Conservation (phyloP, 2,888 invertebrate genomes). For the Acronicta alni region DNA sequence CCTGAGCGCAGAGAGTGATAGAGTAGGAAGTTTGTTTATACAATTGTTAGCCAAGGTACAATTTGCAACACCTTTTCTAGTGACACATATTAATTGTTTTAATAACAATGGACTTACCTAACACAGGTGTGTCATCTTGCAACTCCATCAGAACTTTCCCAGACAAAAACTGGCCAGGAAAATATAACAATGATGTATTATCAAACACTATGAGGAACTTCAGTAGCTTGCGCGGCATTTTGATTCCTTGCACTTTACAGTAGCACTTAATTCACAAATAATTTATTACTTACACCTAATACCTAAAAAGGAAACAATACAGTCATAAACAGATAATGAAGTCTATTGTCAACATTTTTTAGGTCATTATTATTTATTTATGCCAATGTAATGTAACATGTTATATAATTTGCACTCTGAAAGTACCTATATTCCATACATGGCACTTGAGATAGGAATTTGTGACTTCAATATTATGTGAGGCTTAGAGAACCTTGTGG, state of each 20-base stretch:
- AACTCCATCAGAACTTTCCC: conserved; percentile 97
- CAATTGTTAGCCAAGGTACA: not conserved
- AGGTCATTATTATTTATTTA: conserved; percentile 45
- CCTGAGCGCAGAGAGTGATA: not conserved
- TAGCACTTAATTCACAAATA: conserved; percentile 19
- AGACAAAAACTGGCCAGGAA: conserved; percentile 97
- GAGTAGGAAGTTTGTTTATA: not conserved
- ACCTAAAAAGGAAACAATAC: conserved; percentile 17
- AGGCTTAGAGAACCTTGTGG: conserved; percentile 65
- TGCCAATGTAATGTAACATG: conserved; percentile 42
- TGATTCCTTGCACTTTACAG: conserved; percentile 42
- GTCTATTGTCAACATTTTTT: conserved; percentile 21
- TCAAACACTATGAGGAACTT: conserved; percentile 98
- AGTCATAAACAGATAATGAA: conserved; percentile 8
- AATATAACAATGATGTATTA: conserved; percentile 97
- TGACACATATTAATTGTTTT: not conserved
- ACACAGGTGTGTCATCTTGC: conserved; percentile 97
- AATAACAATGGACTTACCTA: conserved; percentile 89
- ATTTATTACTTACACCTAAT: conserved; percentile 18
- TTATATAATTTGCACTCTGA: conserved; percentile 50
- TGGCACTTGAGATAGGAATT: conserved; percentile 3
- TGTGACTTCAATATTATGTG: conserved; percentile 35
- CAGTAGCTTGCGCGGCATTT: conserved; percentile 95
- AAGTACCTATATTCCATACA: conserved; percentile 24
- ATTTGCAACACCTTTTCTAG: conserved; percentile 3